Evolutionary conservation across 2,888 invertebrate species (phyloP), one percentile per base, ranked within the genome.

Genomic region (Synergus laeviventris): DNA sequence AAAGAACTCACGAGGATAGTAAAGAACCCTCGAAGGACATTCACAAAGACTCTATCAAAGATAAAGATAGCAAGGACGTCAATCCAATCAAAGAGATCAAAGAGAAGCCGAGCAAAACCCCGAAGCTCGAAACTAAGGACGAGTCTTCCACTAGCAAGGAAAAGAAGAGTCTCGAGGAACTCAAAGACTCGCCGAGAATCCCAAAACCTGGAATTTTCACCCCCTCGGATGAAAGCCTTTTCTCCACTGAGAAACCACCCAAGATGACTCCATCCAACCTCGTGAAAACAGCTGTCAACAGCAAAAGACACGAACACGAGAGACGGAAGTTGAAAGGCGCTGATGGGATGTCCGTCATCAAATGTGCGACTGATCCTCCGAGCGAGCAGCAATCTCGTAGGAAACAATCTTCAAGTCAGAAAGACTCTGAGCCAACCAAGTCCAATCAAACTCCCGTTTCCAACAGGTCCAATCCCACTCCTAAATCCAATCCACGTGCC

Each of bases 251-350:
- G 81, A 89, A 87, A 78, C 82, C 84, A 56, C 79, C 83, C 49
- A 88, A 90, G 82, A 92, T 93, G 92, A 93, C 93, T 62, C 94
- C 94, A 14, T 94, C 94, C 81, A 92, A 92, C 86, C 91, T 94
- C 78, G 93, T 94, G 61, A 94, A 94, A 88, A 94, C 94, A 36
- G 94, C 94, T 62, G 93, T 93, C 61, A 93, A 93, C 87, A 93
- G 93, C 86, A 93, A 94, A 88, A 91, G 93, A 78, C 93, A 93
- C 85, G 93, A 93, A 84, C 91, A 92, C 78, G 93, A 93, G 84
- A 91, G 92, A 83, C 91, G 92, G 82, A 91, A 91, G 83, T 90
- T 93, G 87, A 93, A 93, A 86, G 89, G 89, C 78, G 86, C 84
- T 76, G 90, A 90, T 79, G 89, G 89, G 61, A 83, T 88, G 73